Base-by-base conservation (phyloP, 2,113 vertebrate species). In the Aegotheles bennettii region DNA sequence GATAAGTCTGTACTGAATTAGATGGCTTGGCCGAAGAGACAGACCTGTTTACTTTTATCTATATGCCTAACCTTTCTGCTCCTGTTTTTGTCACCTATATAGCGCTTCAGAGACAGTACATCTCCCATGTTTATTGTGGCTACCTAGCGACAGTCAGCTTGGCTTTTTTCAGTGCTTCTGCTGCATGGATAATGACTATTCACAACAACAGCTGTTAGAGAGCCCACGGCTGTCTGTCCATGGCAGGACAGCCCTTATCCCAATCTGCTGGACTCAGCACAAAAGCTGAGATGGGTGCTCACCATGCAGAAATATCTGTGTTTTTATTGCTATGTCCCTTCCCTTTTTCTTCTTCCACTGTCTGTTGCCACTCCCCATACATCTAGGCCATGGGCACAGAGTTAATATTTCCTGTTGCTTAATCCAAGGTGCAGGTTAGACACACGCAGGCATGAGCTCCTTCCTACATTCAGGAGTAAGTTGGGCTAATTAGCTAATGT, bases 101-200 rank as follows among this genome's bases (percentile, higher is more conserved):
- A 35, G 18, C 35, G 16, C 73, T 78, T 91, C 28, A 47, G 69
- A 68, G 60, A n/a, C 51, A 33, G 14, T 8, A n/a, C 21, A 53
- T 36, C 47, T 71, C 26, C 79, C 35, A 3, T 10, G 11, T 60
- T 74, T 79, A 50, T 59, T 0, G 4, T 1, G 4, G 33, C 35
- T 73, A 36, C 48, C 78, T 53, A 59, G 51, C 0, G 3, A 64
- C 67, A 43, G 47, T 89, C 2, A 5, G 51, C 29, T 68, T 84
- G 51, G 40, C 35, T 90, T 60, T 82, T 43, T 28, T 24, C 61
- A 57, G 63, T 42, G 38, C 35, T 81, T 78, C 38, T 73, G 24
- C 65, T 33, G 11, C 47, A 14, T 0, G 0, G 24, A 19, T 4
- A 29, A 26, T 16, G 57, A 50, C 57, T 56, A 5, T 35, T 69